Base-by-base conservation (phyloP, 2,888 invertebrate genomes). In the Nomada lathburiana region DNA sequence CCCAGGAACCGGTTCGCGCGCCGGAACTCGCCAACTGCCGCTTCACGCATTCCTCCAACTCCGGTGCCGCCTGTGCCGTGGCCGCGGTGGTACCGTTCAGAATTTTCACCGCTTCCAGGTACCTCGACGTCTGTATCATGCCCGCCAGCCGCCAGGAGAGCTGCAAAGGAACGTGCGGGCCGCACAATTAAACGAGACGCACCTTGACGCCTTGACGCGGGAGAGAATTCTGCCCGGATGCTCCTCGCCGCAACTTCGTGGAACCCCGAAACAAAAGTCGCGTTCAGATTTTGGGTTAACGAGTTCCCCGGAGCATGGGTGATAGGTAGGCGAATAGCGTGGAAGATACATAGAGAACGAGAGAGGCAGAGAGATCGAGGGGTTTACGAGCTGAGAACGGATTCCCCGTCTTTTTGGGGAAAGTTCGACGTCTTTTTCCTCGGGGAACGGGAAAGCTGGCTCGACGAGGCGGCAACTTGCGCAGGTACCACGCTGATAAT, bases 61-160 rank as follows among this genome's bases (percentile, higher is more conserved):
- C 90, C 44, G 88, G 76, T 16, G 76, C 65, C 26, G 85, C 53
- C 50, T 81, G 81, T 2, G 82, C 44, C 26, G 76, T 20, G n/a
- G 73, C 44, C 16, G 81, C 69, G 47, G 86, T 88, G 47, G 86
- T 88, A 64, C 92, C 92, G 85, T 90, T 92, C 70, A 92, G 78
- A 42, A 91, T 84, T 73, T 90, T 92, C 65, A 91, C 76, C 10
- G 92, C 92, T 76, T 93, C 92, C 74, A 90, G 86, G 55, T 91
- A 91, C 47, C 93, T 85, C 23, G 92, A 90, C 0, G 89, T 88
- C 74, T 93, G 93, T 4, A 92, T 88, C 73, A 90, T 92, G 42
- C 92, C 92, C 5, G 93, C 90, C 44, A 93, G 74, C 2, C 93
- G 91, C 93, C 93, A 93, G 7, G 93, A 93, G 5, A 93, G 86